These are phyloP conservation scores for Fragum sueziense DNA, from an alignment of 2,888 invertebrate species.

Conservation along the genomic window DNA sequence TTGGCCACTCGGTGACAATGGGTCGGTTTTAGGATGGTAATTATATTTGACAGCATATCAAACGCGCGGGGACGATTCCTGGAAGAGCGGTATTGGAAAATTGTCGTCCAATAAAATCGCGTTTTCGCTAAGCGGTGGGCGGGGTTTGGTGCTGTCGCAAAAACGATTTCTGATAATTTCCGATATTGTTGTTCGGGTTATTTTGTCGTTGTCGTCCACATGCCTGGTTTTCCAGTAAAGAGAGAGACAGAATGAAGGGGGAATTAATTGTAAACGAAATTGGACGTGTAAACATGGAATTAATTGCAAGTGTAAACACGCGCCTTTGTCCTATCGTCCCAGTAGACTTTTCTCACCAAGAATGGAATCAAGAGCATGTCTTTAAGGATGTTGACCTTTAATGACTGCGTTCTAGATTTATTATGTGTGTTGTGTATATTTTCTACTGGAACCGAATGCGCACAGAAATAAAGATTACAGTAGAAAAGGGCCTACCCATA, in stretches of 20 bases:
- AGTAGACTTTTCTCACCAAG: too few relatives aligned
- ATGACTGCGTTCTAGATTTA: too few relatives aligned
- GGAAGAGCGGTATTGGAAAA: not conserved
- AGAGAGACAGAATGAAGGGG: slow-evolving; percentile 5
- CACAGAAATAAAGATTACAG: too few relatives aligned
- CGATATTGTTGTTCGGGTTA: not conserved
- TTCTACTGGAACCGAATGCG: too few relatives aligned
- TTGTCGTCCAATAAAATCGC: not conserved
- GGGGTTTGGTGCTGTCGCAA: not conserved
- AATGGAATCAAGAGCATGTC: too few relatives aligned
- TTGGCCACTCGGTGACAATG: slow-evolving; percentile 44
- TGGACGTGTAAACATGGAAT: slow-evolving; percentile 15
- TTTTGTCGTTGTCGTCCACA: not conserved
- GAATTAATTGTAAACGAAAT: slow-evolving; percentile 16
- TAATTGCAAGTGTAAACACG: slow-evolving; percentile 10
- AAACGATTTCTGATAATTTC: too few relatives aligned
- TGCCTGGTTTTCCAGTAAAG: not conserved
- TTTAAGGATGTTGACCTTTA: too few relatives aligned
- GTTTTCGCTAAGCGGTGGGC: slow-evolving; percentile 10
- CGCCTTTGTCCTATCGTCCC: not conserved
- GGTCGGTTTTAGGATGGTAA: slow-evolving; percentile 52
- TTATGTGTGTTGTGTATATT: too few relatives aligned
- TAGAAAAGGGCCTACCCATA: too few relatives aligned
- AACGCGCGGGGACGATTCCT: slow-evolving; percentile 3
- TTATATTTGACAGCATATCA: slow-evolving; percentile 32